Base-by-base conservation (phyloP, 1,140 invertebrate genomes). In the Drosophila takahashii region DNA sequence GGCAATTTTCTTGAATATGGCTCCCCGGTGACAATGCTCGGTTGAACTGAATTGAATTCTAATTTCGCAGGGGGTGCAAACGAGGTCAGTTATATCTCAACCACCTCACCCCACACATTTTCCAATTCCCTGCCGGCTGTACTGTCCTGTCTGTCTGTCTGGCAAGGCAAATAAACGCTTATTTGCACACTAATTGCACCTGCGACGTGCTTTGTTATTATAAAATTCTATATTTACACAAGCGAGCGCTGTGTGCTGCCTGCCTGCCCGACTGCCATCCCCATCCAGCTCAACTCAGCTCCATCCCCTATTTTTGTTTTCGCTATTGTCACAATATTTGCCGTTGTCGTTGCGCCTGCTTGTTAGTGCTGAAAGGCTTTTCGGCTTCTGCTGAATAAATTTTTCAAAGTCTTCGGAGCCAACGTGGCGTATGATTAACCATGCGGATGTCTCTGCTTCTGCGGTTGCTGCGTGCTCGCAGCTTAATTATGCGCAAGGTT, bases 111-210 rank as follows among this genome's bases (percentile, higher is more conserved):
- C 51, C 6, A 34, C 7, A 15, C 27, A 4, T 6, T 9, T 44
- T 32, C 39, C 22, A 15, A 16, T 32, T 47, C 22, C 8, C 41
- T 42, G 2, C 22, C 48, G 32, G 16, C 27, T 59, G 27, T 57
- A 18, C 34, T 9, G 48, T 27, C 22, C 32, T 57, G 36, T 52
- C 53, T 60, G 9, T 50, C 54, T 39, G 45, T 54, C 65, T 80
- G 65, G 29, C 44, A 47, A 65, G 69, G 77, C 85, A 89, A 89
- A 89, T 90, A 89, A 87, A 89, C 85, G 84, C 80, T 89, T 89
- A 89, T 89, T 89, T 89, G 84, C 84, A 89, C 84, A 89, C 84
- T 89, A 89, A 89, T 89, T 89, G 84, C 84, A 89, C 84, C 84
- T 89, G 85, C 77, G 84, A 89, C 84, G 84, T 89, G 84, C 84